These are phyloP conservation scores for Heliconius charithonia DNA, from an alignment of 2,888 invertebrate species.

Conservation along the genomic window DNA sequence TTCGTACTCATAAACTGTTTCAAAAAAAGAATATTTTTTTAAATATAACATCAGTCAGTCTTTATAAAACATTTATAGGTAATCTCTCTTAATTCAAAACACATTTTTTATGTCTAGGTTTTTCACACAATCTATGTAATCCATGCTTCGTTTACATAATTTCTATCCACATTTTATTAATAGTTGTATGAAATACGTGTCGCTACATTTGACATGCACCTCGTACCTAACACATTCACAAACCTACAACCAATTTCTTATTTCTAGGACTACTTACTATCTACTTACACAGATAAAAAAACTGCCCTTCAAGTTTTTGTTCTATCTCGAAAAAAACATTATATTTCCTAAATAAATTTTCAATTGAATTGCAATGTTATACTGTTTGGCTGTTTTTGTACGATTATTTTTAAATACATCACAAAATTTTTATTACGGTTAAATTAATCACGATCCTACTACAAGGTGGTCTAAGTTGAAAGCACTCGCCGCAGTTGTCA, in stretches of 20 bases:
- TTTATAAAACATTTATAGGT: not conserved
- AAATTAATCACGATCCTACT: constrained; percentile 18
- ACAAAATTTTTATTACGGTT: not conserved
- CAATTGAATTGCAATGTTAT: constrained; percentile 8
- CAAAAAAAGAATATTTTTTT: not conserved
- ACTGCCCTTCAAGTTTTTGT: constrained; percentile 56
- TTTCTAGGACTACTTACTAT: constrained; percentile 66
- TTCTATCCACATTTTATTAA: constrained; percentile 54
- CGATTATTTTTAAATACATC: constrained; percentile 12
- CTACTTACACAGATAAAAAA: constrained; percentile 53
- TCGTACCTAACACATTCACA: constrained; percentile 72
- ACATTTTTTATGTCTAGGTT: constrained; percentile 9
- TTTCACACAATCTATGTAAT: constrained; percentile 30
- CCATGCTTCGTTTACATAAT: constrained; percentile 60
- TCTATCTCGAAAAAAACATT: constrained; percentile 38
- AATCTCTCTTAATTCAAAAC: not conserved
- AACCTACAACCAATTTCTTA: constrained; percentile 62
- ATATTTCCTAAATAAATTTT: constrained; percentile 7
- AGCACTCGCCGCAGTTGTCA: constrained; percentile 43
- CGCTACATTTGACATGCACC: constrained; percentile 71
- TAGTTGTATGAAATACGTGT: constrained; percentile 51
- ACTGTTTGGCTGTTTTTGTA: constrained; percentile 45
- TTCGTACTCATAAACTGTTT: not conserved
- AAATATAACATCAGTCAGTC: not conserved
- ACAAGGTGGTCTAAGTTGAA: constrained; percentile 30